Percentiles rank a stretch among this genome's conserved stretches.
Conservation (phyloP, 2,113 vertebrate genomes). For the Heptranchias perlo region DNA sequence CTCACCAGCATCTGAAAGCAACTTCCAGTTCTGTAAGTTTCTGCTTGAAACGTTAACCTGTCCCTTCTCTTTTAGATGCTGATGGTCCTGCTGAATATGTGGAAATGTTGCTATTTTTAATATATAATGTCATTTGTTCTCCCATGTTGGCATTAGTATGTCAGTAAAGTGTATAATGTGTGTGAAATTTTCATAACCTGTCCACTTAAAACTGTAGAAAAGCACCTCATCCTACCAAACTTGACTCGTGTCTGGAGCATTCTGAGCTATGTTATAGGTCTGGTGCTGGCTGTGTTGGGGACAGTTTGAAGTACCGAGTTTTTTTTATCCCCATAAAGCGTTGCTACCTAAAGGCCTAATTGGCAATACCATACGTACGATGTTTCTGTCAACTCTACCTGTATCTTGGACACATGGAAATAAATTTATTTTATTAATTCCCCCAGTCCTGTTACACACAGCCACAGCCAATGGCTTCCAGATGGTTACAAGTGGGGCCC, state of each 20-base stretch:
- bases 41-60: background rate
- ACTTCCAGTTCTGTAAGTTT: background rate
- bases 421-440: background rate
- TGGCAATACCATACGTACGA: background rate
- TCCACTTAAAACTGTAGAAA: background rate
- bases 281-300: background rate
- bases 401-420: background rate
- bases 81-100: background rate
- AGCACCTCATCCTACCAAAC: background rate
- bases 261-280: background rate
- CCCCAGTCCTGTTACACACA: constrained; percentile 81
- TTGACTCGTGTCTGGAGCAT: background rate
- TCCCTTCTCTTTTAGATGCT: background rate
- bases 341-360: background rate
- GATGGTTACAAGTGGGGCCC: constrained; percentile 94
- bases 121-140: background rate
- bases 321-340: background rate
- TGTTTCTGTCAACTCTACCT: background rate
- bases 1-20: background rate
- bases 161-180: background rate
- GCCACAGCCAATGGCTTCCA: constrained; percentile 97
- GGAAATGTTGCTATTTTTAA: background rate
- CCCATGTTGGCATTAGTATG: background rate
- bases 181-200: background rate
- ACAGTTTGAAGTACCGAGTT: background rate